Evolutionary conservation across 2,888 invertebrate genomes (phyloP).

Genomic region (Latrodectus hesperus): DNA sequence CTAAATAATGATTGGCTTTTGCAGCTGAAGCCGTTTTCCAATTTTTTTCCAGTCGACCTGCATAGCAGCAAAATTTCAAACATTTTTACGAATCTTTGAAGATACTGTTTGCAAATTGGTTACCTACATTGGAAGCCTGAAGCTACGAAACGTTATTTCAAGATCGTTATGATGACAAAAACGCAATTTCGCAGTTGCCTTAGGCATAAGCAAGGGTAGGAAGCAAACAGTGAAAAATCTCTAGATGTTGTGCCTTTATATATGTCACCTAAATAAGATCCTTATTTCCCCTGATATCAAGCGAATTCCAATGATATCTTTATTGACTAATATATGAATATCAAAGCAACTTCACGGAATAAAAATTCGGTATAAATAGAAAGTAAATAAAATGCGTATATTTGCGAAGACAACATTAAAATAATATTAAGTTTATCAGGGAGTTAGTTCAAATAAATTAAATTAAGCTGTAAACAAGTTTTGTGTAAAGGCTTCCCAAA

Average conservation of each 20-base stretch:
- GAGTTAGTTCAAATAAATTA: no score
- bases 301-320: neutral
- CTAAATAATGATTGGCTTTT: no score
- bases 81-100: no score
- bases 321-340: neutral
- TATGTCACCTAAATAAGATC: neutral
- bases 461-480: no score
- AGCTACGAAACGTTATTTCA: slow-evolving; percentile 44
- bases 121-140: slow-evolving; percentile 8
- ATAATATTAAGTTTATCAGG: no score
- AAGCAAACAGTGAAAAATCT: slow-evolving; percentile 21
- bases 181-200: slow-evolving; percentile 41
- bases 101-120: slow-evolving; percentile 16
- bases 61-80: no score
- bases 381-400: neutral
- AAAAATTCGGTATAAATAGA: neutral
- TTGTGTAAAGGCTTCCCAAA: no score
- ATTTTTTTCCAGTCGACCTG: no score
- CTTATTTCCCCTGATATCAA: neutral
- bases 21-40: no score
- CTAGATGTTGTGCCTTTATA: slow-evolving; percentile 18
- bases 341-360: no score
- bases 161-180: slow-evolving; percentile 45
- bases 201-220: slow-evolving; percentile 8
- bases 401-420: neutral